Evolutionary conservation across 2,113 vertebrate genomes (phyloP), one percentile per base, ranked within the genome.

Genomic region (Brachirus orientalis): DNA sequence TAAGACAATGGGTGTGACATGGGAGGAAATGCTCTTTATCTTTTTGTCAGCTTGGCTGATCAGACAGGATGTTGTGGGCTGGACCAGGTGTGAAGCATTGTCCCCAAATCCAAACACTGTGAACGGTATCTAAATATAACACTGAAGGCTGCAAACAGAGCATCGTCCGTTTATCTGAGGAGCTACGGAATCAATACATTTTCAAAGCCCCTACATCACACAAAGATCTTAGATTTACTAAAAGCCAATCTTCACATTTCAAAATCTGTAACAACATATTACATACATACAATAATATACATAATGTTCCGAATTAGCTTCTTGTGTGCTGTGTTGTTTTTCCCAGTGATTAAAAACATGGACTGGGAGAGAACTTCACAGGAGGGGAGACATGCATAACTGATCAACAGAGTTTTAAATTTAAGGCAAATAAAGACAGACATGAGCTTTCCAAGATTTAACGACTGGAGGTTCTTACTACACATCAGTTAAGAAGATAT

Each of bases 21-120:
- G 40, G 22, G 35, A 88, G 87, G 89, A 90, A 88, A 47, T 19
- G 64, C 10, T 65, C 20, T 69, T 80, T 22, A 75, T 86, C 75
- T 58, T 68, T 57, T 80, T 74, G 48, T 79, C 60, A 22, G 57
- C 18, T 41, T 2, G 38, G 61, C 63, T 77, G 77, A 88, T 84
- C 75, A 65, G 70, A 36, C 79, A 80, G 87, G 85, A 90, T 78
- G 74, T 9, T 12, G 81, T 77, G 82, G 76, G 70, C 8, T 48
- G 80, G 75, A 71, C 69, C 75, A 84, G 80, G 72, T 80, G 82
- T 71, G 73, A 59, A 67, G 57, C 48, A 69, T 82, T 84, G 70
- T 76, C 70, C 14, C 44, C 28, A 18, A 9, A 54, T 60, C 71
- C 62, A 76, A 84, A 75, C 13, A 72, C 4, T 56, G 22, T 50